Evolutionary conservation across 2,113 vertebrate genomes (phyloP), one percentile per base, ranked within the genome.

Genomic region (Shinisaurus crocodilurus): DNA sequence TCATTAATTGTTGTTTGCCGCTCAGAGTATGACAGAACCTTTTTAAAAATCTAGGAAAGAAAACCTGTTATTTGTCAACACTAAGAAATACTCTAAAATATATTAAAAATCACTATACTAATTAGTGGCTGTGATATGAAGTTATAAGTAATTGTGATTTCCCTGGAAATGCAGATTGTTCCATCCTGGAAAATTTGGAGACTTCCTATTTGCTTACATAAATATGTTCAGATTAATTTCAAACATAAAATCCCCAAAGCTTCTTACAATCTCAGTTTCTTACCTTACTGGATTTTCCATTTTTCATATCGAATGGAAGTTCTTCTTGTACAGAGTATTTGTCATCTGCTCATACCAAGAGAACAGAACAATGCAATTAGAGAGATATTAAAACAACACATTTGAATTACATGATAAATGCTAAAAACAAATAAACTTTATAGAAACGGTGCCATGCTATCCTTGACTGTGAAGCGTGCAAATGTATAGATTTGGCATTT

Each of bases 401-500:
- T 91, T 91, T 93, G 63, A 92, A 95, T n/a, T 67, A n/a, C 48
- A 67, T 13, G 74, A 91, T 57, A 90, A 94, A 87, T 23, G 54
- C 90, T 87, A 54, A 74, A 82, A 92, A 63, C 60, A 69, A 45
- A 65, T 89, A 90, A 96, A 95, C 93, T 96, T 95, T 93, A 89
- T 89, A 93, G 91, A 94, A 94, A 95, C 45, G 80, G 91, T 93
- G 40, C 86, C 67, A 48, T 63, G 60, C 60, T 63, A 84, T 90
- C 86, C 75, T 89, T 82, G 69, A 67, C 81, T 90, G 91, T 86
- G 76, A 90, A 85, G 94, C 93, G 95, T 93, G 95, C 92, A 95
- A 96, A 94, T 93, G 72, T 23, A 91, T 57, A 91, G 93, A 91
- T 94, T 93, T 94, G 95, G 92, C 92, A 92, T 95, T 91, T 90